Conservation (phyloP, 92 coral and sea anemone species). For the Nematostella vectensis region DNA sequence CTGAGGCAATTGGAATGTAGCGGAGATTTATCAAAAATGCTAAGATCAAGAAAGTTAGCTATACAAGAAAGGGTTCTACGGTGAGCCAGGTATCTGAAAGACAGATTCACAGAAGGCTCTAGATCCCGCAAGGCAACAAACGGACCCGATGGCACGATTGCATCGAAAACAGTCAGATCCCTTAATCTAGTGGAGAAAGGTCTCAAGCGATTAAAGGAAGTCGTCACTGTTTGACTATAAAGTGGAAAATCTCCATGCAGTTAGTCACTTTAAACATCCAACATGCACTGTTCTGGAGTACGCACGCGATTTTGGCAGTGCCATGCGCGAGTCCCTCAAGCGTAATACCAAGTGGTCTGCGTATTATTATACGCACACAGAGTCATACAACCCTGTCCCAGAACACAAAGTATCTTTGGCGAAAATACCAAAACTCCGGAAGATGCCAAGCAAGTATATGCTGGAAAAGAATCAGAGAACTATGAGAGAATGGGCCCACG, state of each 20-base stretch:
- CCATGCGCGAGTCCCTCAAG: slow-evolving; percentile 32
- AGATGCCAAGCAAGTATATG: slow-evolving; percentile 27
- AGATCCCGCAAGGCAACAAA: too few species aligned
- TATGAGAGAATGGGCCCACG: slow-evolving; percentile 41
- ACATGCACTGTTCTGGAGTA: slow-evolving; percentile 40
- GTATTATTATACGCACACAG: slow-evolving; percentile 15
- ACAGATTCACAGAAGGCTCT: too few species aligned
- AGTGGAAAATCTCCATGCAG: slow-evolving; percentile 34
- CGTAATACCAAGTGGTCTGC: slow-evolving; percentile 15
- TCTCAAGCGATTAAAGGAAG: slow-evolving; percentile 5
- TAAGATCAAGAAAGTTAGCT: too few species aligned
- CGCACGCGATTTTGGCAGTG: slow-evolving; percentile 26
- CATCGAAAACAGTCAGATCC: slow-evolving; percentile 35
- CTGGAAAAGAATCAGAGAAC: slow-evolving; percentile 10
- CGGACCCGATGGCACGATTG: slow-evolving; percentile 31
- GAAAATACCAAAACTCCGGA: slow-evolving; percentile 30
- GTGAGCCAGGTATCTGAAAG: too few species aligned
- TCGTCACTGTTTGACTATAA: slow-evolving; percentile 3
- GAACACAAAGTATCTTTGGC: slow-evolving; percentile 7
- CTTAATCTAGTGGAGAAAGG: slow-evolving; percentile 35
- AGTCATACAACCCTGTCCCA: slow-evolving; percentile 30
- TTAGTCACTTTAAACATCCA: slow-evolving; percentile 41
- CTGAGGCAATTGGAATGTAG: too few species aligned
- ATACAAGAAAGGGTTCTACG: too few species aligned
- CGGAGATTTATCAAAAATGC: too few species aligned